Conservation (phyloP, 2,888 invertebrate species). For the Malthinus flaveolus region DNA sequence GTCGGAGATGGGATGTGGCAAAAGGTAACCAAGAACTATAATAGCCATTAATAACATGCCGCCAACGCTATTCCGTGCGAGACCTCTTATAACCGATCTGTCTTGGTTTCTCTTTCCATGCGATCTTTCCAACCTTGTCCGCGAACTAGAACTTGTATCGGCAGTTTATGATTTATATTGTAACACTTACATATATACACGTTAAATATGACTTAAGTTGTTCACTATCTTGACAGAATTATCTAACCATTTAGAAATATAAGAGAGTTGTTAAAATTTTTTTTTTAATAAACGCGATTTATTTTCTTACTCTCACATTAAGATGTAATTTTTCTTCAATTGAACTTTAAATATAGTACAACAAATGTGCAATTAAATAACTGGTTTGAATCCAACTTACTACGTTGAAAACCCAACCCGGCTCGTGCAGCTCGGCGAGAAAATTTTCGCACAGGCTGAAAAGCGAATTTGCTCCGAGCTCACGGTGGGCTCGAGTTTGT, state of each 20-base stretch:
- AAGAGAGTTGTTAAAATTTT: conserved; percentile 3
- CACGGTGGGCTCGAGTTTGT: too few species aligned
- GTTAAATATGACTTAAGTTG: conserved; percentile 17
- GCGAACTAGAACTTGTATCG: conserved; percentile 40
- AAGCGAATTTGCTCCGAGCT: too few species aligned
- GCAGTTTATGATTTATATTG: conserved; percentile 39
- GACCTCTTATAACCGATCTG: conserved; percentile 51
- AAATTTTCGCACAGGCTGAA: too few species aligned
- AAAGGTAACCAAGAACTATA: conserved; percentile 39
- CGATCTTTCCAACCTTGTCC: conserved; percentile 31
- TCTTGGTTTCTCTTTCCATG: conserved; percentile 35
- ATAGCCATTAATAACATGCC: conserved; percentile 52
- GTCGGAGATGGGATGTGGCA: conserved; percentile 21
- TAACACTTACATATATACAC: conserved; percentile 39
- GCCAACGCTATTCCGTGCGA: conserved; percentile 51
- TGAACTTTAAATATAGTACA: too few species aligned
- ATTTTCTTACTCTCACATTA: not conserved
- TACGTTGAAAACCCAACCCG: too few species aligned
- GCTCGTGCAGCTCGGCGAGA: too few species aligned
- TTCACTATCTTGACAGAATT: conserved; percentile 15
- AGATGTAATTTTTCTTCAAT: too few species aligned
- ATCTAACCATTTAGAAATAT: conserved; percentile 14
- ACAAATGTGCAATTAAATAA: too few species aligned
- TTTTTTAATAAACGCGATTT: conserved; percentile 5
- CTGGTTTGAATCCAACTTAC: too few species aligned